Conservation (phyloP, 1,140 invertebrate species). For the Rhagoletis zephyria region DNA sequence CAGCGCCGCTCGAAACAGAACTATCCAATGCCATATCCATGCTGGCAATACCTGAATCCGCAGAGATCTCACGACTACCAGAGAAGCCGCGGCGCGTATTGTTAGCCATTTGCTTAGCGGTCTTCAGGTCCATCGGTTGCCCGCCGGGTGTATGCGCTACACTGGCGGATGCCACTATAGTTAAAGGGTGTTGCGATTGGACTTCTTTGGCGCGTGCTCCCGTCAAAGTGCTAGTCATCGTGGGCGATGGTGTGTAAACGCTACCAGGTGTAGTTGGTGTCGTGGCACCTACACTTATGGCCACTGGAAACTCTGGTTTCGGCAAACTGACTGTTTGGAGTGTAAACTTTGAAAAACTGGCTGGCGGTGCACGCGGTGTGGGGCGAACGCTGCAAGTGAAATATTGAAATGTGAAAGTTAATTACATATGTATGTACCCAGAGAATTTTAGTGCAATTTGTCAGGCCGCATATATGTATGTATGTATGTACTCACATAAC, state of each 20-base stretch:
- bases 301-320: constrained; percentile 80
- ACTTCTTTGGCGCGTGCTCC: constrained; percentile 64
- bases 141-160: constrained; percentile 48
- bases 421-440: background rate
- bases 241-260: constrained; percentile 63
- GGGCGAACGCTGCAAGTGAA: constrained; percentile 64
- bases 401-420: background rate
- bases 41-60: constrained; percentile 79
- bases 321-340: constrained; percentile 83
- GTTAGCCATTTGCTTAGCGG: constrained; percentile 82
- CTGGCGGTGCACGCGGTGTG: constrained; percentile 64
- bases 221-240: constrained; percentile 59
- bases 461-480: background rate
- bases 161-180: constrained; percentile 19
- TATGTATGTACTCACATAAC: constrained; percentile 67
- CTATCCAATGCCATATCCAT: constrained; percentile 73
- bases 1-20: constrained; percentile 59
- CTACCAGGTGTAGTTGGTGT: constrained; percentile 67
- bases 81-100: constrained; percentile 74
- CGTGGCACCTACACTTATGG: constrained; percentile 70
- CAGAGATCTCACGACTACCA: constrained; percentile 74
- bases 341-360: constrained; percentile 78
- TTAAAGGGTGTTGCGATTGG: constrained; percentile 57
- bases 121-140: constrained; percentile 77
- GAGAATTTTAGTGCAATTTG: constrained; percentile 24